Conservation (phyloP, 2,113 vertebrate species). For the Passer domesticus region DNA sequence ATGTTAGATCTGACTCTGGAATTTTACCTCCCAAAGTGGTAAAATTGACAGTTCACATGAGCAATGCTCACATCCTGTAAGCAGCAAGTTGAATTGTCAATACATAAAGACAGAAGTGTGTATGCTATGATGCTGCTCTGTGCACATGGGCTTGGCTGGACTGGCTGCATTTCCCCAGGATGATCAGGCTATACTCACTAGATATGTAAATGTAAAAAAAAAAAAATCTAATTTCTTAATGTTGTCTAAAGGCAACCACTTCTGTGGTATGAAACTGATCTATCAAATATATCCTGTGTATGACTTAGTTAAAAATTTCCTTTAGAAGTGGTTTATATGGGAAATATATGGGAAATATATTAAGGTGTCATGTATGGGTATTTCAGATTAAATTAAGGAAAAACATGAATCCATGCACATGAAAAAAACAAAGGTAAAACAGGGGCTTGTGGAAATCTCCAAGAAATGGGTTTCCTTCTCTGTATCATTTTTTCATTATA, state of each 20-base stretch:
- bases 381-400: neutral
- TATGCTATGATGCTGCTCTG: neutral
- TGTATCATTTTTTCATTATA: neutral
- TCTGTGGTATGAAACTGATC: neutral
- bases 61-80: neutral
- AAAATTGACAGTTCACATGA: neutral
- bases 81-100: neutral
- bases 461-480: neutral
- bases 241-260: neutral
- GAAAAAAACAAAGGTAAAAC: neutral
- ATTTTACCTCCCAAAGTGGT: neutral
- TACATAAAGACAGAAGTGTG: neutral
- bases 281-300: neutral
- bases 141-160: neutral
- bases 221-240: neutral
- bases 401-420: neutral
- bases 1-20: neutral
- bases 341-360: neutral
- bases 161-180: neutral
- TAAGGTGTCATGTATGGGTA: neutral
- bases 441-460: neutral
- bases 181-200: neutral
- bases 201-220: neutral
- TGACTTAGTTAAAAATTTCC: neutral
- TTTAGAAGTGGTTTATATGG: neutral